Evolutionary conservation across 2,888 invertebrate genomes (phyloP).

Genomic region (Limnephilus rhombicus): DNA sequence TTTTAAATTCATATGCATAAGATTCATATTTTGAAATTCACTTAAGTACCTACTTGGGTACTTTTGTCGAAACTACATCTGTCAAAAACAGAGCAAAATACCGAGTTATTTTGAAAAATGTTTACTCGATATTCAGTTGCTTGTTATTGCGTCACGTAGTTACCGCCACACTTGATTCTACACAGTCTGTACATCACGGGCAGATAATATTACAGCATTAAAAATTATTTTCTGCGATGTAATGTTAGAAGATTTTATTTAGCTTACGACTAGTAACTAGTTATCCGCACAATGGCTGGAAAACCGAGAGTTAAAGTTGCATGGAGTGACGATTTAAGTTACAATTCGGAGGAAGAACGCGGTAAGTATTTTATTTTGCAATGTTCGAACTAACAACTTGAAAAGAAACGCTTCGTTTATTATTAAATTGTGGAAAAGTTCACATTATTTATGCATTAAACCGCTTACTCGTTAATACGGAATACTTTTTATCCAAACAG

Average conservation of each 20-base stretch:
- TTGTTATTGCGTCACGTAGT: neutral
- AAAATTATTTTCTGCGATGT: neutral
- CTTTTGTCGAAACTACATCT: neutral
- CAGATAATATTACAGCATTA: neutral
- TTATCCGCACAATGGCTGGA: conserved; percentile 57
- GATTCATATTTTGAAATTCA: too few species aligned
- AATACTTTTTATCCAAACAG: too few species aligned
- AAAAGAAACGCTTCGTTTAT: too few species aligned
- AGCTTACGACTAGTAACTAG: neutral
- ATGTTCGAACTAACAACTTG: too few species aligned
- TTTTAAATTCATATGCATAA: too few species aligned
- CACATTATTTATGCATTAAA: too few species aligned
- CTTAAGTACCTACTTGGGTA: too few species aligned
- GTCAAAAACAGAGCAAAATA: neutral
- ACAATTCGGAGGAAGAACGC: conserved; percentile 76
- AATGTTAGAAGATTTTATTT: neutral
- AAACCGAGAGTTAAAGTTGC: conserved; percentile 70
- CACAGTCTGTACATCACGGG: too few species aligned
- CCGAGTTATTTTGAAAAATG: neutral
- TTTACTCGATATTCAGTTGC: conserved; percentile 40
- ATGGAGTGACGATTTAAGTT: conserved; percentile 77
- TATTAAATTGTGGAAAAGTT: too few species aligned
- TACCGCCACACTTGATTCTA: neutral
- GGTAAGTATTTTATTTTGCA: conserved; percentile 68
- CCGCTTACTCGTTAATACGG: too few species aligned